Percentiles rank a stretch among this genome's conserved stretches.
phyloP scores from a whole-genome alignment of 2,888 invertebrate genomes.

The Eudasyphora cyanicolor region DNA sequence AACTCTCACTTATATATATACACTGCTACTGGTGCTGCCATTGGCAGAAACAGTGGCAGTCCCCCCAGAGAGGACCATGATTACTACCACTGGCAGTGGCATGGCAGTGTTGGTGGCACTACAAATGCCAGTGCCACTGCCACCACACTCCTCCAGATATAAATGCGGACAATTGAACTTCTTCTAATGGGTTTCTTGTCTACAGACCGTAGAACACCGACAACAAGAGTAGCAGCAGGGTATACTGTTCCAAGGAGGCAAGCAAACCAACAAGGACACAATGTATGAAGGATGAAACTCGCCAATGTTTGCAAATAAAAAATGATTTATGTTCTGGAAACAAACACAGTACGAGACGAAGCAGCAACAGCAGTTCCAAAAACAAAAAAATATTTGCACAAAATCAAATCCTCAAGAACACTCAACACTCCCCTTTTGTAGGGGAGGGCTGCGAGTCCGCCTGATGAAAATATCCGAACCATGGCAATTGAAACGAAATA shows the following conservation, averaged over 20 bases:
- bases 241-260: too few species aligned
- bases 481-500: not conserved
- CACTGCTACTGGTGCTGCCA: not conserved
- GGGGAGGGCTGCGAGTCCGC: too few species aligned
- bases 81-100: conserved; percentile 36
- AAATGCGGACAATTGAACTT: conserved; percentile 28
- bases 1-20: not conserved
- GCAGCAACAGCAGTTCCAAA: not conserved
- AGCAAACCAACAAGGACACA: conserved; percentile 5
- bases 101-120: conserved; percentile 29
- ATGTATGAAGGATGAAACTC: conserved; percentile 31
- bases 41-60: conserved; percentile 45
- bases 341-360: conserved; percentile 22
- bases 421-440: conserved; percentile 46
- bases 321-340: conserved; percentile 60
- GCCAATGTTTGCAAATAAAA: conserved; percentile 64
- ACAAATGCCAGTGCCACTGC: conserved; percentile 33
- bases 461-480: conserved; percentile 20
- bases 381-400: conserved; percentile 36
- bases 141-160: conserved; percentile 8
- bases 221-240: conserved; percentile 39
- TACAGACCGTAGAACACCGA: conserved; percentile 36
- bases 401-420: conserved; percentile 37
- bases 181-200: conserved; percentile 55
- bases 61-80: conserved; percentile 55